Percentiles rank a stretch among this genome's conserved stretches.
phyloP scores from a whole-genome alignment of 2,797 vertebrate species.

The Crenuchus spilurus region DNA sequence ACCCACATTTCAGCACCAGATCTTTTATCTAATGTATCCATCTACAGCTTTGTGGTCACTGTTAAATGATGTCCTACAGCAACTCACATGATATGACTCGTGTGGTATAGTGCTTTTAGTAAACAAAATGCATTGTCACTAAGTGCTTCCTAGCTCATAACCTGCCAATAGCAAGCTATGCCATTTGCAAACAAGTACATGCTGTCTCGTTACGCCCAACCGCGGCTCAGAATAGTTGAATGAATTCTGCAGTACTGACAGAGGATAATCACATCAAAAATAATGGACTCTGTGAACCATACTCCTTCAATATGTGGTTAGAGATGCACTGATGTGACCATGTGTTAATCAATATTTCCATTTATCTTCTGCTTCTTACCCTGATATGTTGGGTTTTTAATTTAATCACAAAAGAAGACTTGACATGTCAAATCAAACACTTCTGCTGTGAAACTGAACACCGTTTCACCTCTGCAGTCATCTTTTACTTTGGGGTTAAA shows the following conservation, averaged over 20 bases:
- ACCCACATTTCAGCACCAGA: too few relatives aligned
- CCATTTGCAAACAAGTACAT: slow-evolving; percentile 1
- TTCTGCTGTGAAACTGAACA: neutral
- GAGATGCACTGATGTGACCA: neutral
- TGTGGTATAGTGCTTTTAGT: neutral
- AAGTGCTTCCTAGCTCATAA: slow-evolving; percentile 21
- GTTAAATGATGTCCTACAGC: slow-evolving; percentile 12
- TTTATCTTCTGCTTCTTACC: neutral
- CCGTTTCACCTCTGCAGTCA: too few relatives aligned
- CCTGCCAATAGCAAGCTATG: slow-evolving; percentile 5
- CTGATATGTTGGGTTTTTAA: neutral
- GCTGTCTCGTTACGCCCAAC: neutral
- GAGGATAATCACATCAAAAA: neutral
- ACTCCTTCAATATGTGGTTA: slow-evolving; percentile 4
- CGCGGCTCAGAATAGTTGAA: neutral
- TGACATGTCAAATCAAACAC: neutral
- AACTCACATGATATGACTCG: neutral
- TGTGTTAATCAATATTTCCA: slow-evolving; percentile 3
- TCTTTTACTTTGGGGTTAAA: neutral
- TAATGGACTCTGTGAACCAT: neutral
- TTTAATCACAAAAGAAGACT: neutral
- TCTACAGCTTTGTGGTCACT: neutral
- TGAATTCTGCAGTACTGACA: neutral
- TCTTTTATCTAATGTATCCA: too few relatives aligned
- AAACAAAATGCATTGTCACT: slow-evolving; percentile 15